Evolutionary conservation across 2,888 invertebrate species (phyloP), one percentile per base, ranked within the genome.

Genomic region (Tetranychus piercei): DNA sequence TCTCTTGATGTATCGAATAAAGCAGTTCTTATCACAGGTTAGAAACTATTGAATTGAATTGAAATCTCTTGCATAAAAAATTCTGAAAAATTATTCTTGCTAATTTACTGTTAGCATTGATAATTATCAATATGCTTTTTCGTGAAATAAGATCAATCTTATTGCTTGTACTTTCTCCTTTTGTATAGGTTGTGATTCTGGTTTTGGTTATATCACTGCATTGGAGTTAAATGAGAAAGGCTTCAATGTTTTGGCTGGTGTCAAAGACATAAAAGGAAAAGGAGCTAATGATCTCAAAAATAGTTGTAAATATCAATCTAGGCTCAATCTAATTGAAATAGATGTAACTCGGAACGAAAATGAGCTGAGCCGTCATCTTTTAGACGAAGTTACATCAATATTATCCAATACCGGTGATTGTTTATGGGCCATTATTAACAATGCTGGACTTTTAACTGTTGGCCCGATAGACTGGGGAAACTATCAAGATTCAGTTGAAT

Each of bases 351-450:
- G 22, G 9, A 11, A 11, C 11, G 69, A 69, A 23, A 4, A 69
- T 23, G 34, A 20, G 5, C 69, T 69, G 8, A 8, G 20, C 34
- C 11, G 11, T 11, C 6, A 20, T 69, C 69, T 20, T 22, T 15
- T 55, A 15, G 11, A 69, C 7, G 20, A 69, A 22, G 69, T 69
- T 4, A 23, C 20, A 11, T 20, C 20, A 20, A 69, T 69, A n/a
- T 15, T 73, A 6, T 66, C 64, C 64, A 6, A 23, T 15, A 20
- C 69, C 34, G 44, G 44, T 11, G 20, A 34, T 34, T 8, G n/a
- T 11, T 44, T 73, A n/a, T 73, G 73, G 73, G 73, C 66, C 15
- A 9, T 73, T 8, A 66, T 73, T 66, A 73, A 73, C 34, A 73
- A 73, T n/a, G 73, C 73, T 1, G 73, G 73, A 18, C 66, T 73